Evolutionary conservation across 2,888 invertebrate species (phyloP).

Genomic region (Drosophila birchii): DNA sequence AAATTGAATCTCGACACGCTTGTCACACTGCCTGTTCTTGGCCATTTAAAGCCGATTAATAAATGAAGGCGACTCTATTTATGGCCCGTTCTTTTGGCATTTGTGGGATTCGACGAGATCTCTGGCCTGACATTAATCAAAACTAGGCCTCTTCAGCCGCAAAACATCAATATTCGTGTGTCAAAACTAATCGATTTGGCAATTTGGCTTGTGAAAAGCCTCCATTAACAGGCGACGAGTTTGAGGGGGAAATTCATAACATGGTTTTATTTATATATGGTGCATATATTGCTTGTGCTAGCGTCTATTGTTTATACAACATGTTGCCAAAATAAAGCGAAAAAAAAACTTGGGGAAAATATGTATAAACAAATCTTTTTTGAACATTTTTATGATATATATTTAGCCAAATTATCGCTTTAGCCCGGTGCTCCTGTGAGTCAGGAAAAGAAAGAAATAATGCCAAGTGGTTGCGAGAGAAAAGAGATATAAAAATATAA

Average conservation of each 20-base stretch:
- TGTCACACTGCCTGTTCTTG: slow-evolving; percentile 35
- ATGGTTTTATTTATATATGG: slow-evolving; percentile 17
- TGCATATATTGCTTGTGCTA: slow-evolving; percentile 6
- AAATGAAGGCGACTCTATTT: slow-evolving; percentile 57
- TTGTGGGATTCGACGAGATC: slow-evolving; percentile 39
- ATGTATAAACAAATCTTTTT: slow-evolving; percentile 63
- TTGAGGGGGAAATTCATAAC: slow-evolving; percentile 45
- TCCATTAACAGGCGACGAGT: slow-evolving; percentile 56
- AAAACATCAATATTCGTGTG: slow-evolving; percentile 25
- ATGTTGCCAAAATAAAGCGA: slow-evolving; percentile 60
- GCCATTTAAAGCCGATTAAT: slow-evolving; percentile 56
- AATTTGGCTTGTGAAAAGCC: slow-evolving; percentile 63
- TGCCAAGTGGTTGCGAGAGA: slow-evolving; percentile 23
- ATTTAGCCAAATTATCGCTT: slow-evolving; percentile 47
- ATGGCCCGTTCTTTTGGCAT: slow-evolving; percentile 41
- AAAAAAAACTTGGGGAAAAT: slow-evolving; percentile 32
- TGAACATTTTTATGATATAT: slow-evolving; percentile 58
- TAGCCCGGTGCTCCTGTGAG: slow-evolving; percentile 30
- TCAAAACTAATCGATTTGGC: slow-evolving; percentile 47
- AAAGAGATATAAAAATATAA: not conserved
- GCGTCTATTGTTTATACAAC: slow-evolving; percentile 59
- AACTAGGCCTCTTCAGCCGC: slow-evolving; percentile 15
- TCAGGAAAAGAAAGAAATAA: slow-evolving; percentile 46
- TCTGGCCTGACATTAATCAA: slow-evolving; percentile 36
- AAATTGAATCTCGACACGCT: slow-evolving; percentile 48